Conservation (phyloP, 2,888 invertebrate species). For the Diarsia dahlii region DNA sequence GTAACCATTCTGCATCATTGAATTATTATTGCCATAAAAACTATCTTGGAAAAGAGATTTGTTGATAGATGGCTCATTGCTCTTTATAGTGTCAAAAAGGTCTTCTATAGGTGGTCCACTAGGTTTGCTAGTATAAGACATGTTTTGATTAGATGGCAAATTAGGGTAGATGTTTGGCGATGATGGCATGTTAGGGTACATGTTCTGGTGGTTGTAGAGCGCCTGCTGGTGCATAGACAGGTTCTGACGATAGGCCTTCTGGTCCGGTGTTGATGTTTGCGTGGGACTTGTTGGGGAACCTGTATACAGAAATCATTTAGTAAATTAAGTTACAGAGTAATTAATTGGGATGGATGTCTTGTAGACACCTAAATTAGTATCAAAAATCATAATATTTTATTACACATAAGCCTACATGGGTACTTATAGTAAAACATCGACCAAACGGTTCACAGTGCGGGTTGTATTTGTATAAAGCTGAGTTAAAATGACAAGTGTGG, state of each 20-base stretch:
- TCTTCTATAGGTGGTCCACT: constrained; percentile 93
- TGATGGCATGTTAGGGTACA: constrained; percentile 71
- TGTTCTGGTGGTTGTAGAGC: constrained; percentile 85
- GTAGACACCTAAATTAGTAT: too few relatives aligned
- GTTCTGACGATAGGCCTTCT: constrained; percentile 87
- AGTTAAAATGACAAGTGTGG: not conserved
- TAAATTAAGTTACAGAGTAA: too few relatives aligned
- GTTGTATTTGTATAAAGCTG: accelerated
- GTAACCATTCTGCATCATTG: constrained; percentile 83
- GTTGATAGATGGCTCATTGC: constrained; percentile 82
- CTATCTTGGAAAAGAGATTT: constrained; percentile 87
- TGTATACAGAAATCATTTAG: constrained; percentile 19
- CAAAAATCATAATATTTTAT: too few relatives aligned
- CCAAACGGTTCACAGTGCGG: too few relatives aligned
- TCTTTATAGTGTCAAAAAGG: constrained; percentile 92
- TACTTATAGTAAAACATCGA: too few relatives aligned
- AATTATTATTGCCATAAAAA: constrained; percentile 82
- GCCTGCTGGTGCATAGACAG: constrained; percentile 88
- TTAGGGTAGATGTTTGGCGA: constrained; percentile 76
- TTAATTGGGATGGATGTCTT: not conserved
- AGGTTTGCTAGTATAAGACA: constrained; percentile 89
- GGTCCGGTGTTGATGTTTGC: constrained; percentile 87
- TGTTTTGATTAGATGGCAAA: constrained; percentile 75
- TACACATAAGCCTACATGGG: too few relatives aligned
- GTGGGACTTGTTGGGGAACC: constrained; percentile 87